Percentiles rank a stretch among this genome's conserved stretches.
Conservation (phyloP, 2,797 vertebrate genomes). For the Emydoidea blandingii region DNA sequence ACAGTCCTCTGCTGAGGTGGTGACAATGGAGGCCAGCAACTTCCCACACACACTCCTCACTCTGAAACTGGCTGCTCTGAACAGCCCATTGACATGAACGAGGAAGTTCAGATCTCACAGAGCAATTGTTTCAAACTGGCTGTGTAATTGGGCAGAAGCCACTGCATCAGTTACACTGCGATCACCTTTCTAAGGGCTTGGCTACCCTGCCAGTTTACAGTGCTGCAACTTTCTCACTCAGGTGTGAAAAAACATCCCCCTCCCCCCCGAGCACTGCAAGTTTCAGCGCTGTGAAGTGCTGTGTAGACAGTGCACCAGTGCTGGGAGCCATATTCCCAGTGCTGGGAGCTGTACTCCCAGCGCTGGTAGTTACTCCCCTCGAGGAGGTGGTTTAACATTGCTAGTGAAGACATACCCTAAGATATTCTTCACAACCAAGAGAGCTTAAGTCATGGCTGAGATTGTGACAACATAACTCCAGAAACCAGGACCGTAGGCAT, state of each 20-base stretch:
- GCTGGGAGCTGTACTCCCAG: no score
- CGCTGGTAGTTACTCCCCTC: no score
- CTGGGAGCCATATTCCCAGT: no score
- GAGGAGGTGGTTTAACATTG: no score
- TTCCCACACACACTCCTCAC: neutral
- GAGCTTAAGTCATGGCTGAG: neutral
- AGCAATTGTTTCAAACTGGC: neutral
- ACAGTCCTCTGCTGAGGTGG: neutral
- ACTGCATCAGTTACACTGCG: neutral
- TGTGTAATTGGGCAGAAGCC: neutral
- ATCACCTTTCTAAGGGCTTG: fast-evolving
- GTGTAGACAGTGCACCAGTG: no score
- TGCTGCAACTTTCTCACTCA: no score
- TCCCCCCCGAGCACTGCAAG: no score
- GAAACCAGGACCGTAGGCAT: neutral
- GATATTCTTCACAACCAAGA: no score
- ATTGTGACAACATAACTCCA: neutral
- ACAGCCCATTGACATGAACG: neutral
- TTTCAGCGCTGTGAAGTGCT: no score
- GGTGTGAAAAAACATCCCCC: no score
- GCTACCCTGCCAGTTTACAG: fast-evolving
- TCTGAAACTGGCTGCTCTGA: neutral
- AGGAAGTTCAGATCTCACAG: neutral
- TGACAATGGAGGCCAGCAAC: neutral
- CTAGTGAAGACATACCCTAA: no score